Conservation (phyloP, 2,113 vertebrate genomes). For the Dromaius novaehollandiae region DNA sequence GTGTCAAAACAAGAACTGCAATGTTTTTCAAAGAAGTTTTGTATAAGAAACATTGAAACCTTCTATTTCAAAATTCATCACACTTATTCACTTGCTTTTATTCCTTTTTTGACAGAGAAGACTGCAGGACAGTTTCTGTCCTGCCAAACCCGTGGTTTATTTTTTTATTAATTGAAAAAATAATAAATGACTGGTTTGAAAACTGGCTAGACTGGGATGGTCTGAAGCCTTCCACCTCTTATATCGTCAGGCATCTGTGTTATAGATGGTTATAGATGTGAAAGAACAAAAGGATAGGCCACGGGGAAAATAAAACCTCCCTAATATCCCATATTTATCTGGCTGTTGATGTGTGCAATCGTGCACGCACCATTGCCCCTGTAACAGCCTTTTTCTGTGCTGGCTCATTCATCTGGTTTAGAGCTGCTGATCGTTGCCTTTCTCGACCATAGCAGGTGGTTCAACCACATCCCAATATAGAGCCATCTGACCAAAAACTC, state of each 20-base stretch:
- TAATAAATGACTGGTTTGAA: neutral
- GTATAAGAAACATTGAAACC: neutral
- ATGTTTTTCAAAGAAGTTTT: neutral
- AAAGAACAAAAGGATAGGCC: neutral
- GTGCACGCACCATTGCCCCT: neutral
- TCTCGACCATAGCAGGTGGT: neutral
- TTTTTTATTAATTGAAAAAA: neutral
- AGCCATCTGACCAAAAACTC: neutral
- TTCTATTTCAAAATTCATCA: neutral
- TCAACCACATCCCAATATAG: neutral
- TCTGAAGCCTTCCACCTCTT: neutral
- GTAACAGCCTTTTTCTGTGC: neutral
- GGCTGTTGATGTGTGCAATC: neutral
- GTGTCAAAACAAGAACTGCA: neutral
- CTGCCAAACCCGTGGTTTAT: neutral
- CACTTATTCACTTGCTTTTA: neutral
- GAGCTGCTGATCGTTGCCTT: neutral
- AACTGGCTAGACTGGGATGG: neutral
- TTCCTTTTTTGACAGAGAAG: neutral
- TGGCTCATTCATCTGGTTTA: neutral
- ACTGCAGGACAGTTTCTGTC: neutral
- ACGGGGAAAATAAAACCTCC: neutral
- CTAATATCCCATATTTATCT: neutral
- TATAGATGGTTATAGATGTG: neutral
- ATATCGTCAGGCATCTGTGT: neutral